phyloP scores from a whole-genome alignment of 2,888 invertebrate genomes.

The Eupelmus urozonus region DNA sequence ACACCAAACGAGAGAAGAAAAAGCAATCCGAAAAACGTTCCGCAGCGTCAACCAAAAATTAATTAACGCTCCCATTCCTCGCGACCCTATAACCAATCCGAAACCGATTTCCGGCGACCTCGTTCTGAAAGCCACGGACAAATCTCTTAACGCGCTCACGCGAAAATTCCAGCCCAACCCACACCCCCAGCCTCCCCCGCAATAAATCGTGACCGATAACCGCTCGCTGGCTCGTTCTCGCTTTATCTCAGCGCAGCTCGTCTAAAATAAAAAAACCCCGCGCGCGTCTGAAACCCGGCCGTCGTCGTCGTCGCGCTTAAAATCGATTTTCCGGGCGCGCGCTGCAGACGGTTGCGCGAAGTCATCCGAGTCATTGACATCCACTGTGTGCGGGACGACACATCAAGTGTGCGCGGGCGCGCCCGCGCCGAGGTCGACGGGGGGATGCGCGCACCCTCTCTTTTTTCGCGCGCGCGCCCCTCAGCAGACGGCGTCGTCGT shows the following conservation, averaged over 20 bases:
- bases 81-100: neutral
- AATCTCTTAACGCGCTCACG: neutral
- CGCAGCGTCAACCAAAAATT: neutral
- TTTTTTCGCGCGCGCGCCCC: conserved; percentile 11
- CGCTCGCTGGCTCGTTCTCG: neutral
- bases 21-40: no score
- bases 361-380: conserved; percentile 76
- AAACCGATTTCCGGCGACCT: neutral
- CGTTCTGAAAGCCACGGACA: neutral
- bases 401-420: conserved; percentile 30
- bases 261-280: no score
- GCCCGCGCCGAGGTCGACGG: neutral
- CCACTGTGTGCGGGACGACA: conserved; percentile 65
- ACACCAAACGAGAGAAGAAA: no score
- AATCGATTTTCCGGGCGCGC: no score
- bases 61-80: neutral
- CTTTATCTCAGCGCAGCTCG: neutral
- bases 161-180: conserved; percentile 2
- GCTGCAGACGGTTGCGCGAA: conserved; percentile 70
- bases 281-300: no score
- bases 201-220: conserved; percentile 34
- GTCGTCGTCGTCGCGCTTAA: neutral
- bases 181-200: neutral
- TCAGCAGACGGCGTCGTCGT: conserved; percentile 49
- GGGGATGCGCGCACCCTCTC: conserved; percentile 7